Conservation (phyloP, 2,113 vertebrate genomes). For the Galemys pyrenaicus region DNA sequence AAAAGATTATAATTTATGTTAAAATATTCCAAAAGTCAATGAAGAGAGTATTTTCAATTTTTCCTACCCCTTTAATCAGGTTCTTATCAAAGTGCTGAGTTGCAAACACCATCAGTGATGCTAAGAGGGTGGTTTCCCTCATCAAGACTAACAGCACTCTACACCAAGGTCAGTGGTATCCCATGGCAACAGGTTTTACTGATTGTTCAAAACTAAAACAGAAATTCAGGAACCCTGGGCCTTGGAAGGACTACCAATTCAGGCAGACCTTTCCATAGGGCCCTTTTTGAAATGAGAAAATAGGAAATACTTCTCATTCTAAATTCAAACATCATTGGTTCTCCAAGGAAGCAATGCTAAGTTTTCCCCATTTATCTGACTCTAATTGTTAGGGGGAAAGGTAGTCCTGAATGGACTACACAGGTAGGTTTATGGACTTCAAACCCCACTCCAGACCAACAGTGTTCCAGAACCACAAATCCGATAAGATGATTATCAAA, state of each 20-base stretch:
- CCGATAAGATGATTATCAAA: no score
- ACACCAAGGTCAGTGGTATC: background rate
- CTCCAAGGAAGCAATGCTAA: background rate
- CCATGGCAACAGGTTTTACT: background rate
- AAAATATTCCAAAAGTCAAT: constrained; percentile 43
- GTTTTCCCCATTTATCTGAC: background rate
- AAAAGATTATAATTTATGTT: background rate
- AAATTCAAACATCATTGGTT: background rate
- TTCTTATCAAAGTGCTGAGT: background rate
- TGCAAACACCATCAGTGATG: background rate
- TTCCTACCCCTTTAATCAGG: background rate
- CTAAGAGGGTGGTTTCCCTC: background rate
- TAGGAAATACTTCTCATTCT: background rate
- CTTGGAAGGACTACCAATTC: background rate
- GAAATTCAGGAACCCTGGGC: background rate
- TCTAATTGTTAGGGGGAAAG: no score
- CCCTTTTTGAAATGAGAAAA: background rate
- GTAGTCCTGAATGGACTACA: no score
- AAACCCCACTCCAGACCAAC: no score
- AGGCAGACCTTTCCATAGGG: background rate
- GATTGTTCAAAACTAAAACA: background rate
- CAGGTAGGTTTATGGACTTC: no score
- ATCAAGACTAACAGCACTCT: background rate
- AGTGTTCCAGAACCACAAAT: no score
- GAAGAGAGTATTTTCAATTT: background rate